Conservation (phyloP, 2,888 invertebrate genomes). For the Idaea dimidiata region DNA sequence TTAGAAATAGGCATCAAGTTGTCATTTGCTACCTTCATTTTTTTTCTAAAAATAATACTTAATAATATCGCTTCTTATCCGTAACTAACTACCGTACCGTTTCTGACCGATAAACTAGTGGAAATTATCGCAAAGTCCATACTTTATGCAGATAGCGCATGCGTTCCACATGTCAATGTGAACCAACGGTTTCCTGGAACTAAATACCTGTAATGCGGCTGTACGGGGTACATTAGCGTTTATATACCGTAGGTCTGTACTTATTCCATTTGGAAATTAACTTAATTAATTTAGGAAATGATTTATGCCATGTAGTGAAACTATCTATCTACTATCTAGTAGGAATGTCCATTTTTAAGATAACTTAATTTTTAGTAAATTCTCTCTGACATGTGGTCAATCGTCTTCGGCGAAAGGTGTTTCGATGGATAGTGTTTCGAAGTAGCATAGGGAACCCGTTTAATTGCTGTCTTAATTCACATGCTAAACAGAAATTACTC, state of each 20-base stretch:
- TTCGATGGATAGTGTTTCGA: too few species aligned
- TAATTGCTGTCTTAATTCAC: too few species aligned
- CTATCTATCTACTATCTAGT: too few species aligned
- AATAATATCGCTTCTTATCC: not conserved
- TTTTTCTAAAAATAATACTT: not conserved
- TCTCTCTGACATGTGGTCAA: too few species aligned
- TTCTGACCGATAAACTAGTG: not conserved
- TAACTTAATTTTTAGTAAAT: too few species aligned
- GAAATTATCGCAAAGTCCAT: not conserved
- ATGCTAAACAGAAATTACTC: too few species aligned
- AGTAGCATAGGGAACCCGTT: too few species aligned
- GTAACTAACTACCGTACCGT: not conserved
- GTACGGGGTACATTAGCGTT: not conserved
- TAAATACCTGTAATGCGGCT: not conserved
- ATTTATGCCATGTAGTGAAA: too few species aligned
- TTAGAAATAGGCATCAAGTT: not conserved
- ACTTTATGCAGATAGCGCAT: slow-evolving; percentile 1
- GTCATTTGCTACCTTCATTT: not conserved
- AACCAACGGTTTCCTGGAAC: not conserved
- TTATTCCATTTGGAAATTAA: not conserved
- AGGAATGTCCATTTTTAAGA: too few species aligned
- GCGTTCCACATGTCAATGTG: not conserved
- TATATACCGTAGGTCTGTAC: not conserved
- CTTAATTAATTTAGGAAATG: not conserved
- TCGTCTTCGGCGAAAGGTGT: too few species aligned